A percentile compares a stretch with the other conserved stretches of the same genome.
These are phyloP conservation scores for Drymodes brunneopygia DNA, from an alignment of 2,113 vertebrate species.

Conservation along the genomic window DNA sequence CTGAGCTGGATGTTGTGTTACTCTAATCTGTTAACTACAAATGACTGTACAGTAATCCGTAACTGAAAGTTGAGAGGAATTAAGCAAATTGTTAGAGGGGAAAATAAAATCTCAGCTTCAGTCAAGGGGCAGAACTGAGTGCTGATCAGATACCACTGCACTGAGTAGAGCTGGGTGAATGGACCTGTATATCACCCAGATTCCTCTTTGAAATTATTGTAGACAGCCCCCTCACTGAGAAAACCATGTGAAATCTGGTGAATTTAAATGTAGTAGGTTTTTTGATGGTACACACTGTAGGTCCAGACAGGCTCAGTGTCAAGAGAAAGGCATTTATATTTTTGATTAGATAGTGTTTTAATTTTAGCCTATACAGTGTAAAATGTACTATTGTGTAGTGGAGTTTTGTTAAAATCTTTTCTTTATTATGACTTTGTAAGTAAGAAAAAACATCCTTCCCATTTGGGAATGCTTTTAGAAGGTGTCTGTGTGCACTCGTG, in stretches of 20 bases:
- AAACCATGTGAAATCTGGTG: neutral
- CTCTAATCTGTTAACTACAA: neutral
- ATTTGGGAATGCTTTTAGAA: neutral
- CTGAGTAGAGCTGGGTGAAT: neutral
- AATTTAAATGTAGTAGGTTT: neutral
- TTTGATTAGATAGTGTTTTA: neutral
- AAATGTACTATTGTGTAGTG: neutral
- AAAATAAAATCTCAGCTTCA: neutral
- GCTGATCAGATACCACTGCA: neutral
- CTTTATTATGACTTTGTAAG: neutral
- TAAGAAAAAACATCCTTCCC: neutral
- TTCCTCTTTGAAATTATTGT: neutral
- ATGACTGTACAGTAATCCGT: neutral
- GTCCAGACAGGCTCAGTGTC: neutral
- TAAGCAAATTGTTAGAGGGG: neutral
- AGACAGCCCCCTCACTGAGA: neutral
- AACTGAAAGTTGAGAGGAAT: neutral
- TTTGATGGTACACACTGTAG: neutral
- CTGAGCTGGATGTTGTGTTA: neutral
- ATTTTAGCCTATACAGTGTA: neutral
- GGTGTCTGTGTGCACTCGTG: neutral
- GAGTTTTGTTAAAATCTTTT: neutral
- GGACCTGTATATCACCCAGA: neutral
- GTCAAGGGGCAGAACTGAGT: neutral
- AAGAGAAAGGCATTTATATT: neutral